Evolutionary conservation across 1,140 invertebrate genomes (phyloP), one percentile per base, ranked within the genome.

Genomic region (Drosophila guanche): DNA sequence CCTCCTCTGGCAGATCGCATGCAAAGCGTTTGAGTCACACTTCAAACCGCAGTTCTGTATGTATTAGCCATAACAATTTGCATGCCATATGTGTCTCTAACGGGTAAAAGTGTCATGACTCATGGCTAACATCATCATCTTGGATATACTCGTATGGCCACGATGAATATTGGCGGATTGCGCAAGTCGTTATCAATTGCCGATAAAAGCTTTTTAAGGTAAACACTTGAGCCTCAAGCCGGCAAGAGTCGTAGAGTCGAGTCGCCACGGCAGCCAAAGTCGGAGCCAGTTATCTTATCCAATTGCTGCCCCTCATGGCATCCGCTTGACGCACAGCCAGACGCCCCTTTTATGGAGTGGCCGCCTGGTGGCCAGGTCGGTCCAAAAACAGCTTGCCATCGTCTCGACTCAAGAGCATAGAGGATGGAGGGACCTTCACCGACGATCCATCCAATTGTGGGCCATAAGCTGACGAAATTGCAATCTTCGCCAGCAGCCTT

Each of bases 171-270:
- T 37, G 60, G 20, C 45, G 42, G 33, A 67, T 81, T 81, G 73
- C 79, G 79, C 78, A 81, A 80, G 77, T 60, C 43, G 22, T 79
- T 83, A 83, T 84, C 79, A 79, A 55, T 52, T 54, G 65, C 40
- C 60, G 75, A 84, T 83, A 81, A 83, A 81, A 68, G 56, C 71
- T 59, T 48, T 72, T 72, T 70, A 41, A 67, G 78, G 66, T 54
- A 53, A 29, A 10, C 46, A 45, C 52, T 57, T 27, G 43, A 52
- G 33, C 12, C 33, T 4, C 33, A 12, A 37, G 10, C 33, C 33
- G 33, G 33, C 10, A 12, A 37, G 33, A 37, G 33, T 37, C 33
- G 27, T 20, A 29, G 7, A 33, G 29, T 7, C 22, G 48, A 23
- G 23, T 47, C 25, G 47, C 22, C 47, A 48, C 23, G 22, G 25